Conservation (phyloP, 2,797 vertebrate species). For the Platalea minor region DNA sequence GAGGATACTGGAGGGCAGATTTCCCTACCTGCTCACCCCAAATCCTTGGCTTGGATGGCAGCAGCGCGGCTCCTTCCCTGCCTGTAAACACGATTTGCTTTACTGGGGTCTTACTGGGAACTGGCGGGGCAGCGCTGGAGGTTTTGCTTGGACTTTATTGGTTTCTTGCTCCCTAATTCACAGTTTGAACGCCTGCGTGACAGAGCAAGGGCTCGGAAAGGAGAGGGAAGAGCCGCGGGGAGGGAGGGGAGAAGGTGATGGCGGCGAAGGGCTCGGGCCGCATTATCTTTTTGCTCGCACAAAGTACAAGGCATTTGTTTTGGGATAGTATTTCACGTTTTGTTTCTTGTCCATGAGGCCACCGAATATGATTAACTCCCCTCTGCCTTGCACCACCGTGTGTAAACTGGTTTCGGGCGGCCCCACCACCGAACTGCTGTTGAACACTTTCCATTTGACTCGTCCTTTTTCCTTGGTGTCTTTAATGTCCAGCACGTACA, state of each 20-base stretch:
- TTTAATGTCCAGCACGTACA: constrained; percentile 96
- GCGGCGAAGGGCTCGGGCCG: neutral
- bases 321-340: constrained; percentile 99
- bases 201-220: constrained; percentile 66
- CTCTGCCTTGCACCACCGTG: constrained; percentile 94
- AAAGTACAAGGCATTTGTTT: constrained; percentile 99
- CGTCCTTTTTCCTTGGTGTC: constrained; percentile 82
- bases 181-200: constrained; percentile 60
- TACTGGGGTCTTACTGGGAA: constrained; percentile 47
- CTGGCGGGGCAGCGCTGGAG: neutral
- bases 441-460: constrained; percentile 93
- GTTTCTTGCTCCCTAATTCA: constrained; percentile 63
- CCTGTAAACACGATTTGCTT: constrained; percentile 40
- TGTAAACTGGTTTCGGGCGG: constrained; percentile 98
- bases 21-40: constrained; percentile 6
- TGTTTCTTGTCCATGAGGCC: constrained; percentile 99
- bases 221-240: constrained; percentile 47
- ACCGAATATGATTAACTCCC: constrained; percentile 96
- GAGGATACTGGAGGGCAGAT: neutral
- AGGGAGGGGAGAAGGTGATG: neutral
- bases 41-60: constrained; percentile 18
- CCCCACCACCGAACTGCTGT: constrained; percentile 86
- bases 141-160: constrained; percentile 62
- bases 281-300: constrained; percentile 98
- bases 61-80: constrained; percentile 8